phyloP scores from a whole-genome alignment of 2,113 vertebrate genomes.

The Lutjanus erythropterus region DNA sequence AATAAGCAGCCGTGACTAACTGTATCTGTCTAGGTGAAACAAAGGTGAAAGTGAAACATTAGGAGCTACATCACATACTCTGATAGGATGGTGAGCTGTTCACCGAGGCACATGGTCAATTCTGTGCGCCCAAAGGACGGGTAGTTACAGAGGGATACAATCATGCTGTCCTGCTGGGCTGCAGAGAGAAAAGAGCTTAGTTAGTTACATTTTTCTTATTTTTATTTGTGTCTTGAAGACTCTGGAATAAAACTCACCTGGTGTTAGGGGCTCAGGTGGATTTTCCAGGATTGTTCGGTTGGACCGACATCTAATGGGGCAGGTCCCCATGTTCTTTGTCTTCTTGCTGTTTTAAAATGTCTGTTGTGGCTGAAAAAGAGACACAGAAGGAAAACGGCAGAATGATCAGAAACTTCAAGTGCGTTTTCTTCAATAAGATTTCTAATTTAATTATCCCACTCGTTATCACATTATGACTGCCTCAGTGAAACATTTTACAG shows the following conservation, averaged over 20 bases:
- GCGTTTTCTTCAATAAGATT: not conserved
- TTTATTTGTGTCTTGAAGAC: not conserved
- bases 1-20: not conserved
- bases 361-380: not conserved
- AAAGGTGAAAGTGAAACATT: not conserved
- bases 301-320: slow-evolving; percentile 58
- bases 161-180: slow-evolving; percentile 71
- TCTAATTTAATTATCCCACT: not conserved
- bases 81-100: slow-evolving; percentile 84
- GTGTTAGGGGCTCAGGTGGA: slow-evolving; percentile 11
- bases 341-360: slow-evolving; percentile 14
- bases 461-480: not conserved
- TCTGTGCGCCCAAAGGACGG: slow-evolving; percentile 65
- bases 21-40: not conserved
- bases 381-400: not conserved
- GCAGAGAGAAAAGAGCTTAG: slow-evolving; percentile 12
- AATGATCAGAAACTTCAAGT: not conserved
- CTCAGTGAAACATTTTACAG: not conserved
- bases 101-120: slow-evolving; percentile 83
- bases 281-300: slow-evolving; percentile 52
- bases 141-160: slow-evolving; percentile 87
- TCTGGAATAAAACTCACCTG: slow-evolving; percentile 48
- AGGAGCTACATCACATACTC: slow-evolving; percentile 83
- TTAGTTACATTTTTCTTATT: not conserved
- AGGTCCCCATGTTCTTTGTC: slow-evolving; percentile 74